phyloP scores from a whole-genome alignment of 92 coral and sea anemone genomes.

The Hydrozoanthus gracilis region DNA sequence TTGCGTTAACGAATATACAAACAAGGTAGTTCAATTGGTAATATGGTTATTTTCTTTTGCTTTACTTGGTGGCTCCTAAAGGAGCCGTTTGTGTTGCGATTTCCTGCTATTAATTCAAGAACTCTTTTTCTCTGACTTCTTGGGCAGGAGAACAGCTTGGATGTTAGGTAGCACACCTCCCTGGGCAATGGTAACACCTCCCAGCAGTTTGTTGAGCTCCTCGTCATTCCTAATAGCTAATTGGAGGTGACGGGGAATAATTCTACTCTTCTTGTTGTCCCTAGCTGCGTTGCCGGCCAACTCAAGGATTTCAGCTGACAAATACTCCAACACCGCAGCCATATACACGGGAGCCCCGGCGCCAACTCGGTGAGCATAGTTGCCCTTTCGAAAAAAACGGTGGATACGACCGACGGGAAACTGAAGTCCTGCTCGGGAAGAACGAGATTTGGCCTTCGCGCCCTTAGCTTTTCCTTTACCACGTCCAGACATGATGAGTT shows the following conservation, averaged over 20 bases:
- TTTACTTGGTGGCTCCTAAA: constrained; percentile 9
- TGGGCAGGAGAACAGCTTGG: constrained; percentile 10
- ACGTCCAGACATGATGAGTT: constrained; percentile 5
- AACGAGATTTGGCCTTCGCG: neutral
- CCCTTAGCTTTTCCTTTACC: constrained; percentile 4
- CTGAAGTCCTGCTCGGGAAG: constrained; percentile 12
- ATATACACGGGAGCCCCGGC: constrained; percentile 9
- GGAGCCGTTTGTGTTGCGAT: constrained; percentile 14
- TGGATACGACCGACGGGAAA: constrained; percentile 11
- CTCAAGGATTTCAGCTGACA: constrained; percentile 7
- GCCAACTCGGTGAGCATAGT: constrained; percentile 4
- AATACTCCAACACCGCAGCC: constrained; percentile 9
- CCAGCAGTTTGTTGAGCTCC: no score
- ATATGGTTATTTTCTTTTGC: no score
- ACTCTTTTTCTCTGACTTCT: constrained; percentile 10
- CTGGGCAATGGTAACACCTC: no score
- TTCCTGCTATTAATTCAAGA: neutral
- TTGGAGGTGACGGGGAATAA: no score
- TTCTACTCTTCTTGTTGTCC: no score
- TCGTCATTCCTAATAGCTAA: no score
- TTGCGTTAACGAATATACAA: no score
- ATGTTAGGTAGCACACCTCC: no score
- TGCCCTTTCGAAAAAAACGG: constrained; percentile 10
- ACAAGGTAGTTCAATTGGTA: no score
- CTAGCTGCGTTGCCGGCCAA: no score